phyloP scores from a whole-genome alignment of 2,113 vertebrate genomes.

The Rutilus rutilus region DNA sequence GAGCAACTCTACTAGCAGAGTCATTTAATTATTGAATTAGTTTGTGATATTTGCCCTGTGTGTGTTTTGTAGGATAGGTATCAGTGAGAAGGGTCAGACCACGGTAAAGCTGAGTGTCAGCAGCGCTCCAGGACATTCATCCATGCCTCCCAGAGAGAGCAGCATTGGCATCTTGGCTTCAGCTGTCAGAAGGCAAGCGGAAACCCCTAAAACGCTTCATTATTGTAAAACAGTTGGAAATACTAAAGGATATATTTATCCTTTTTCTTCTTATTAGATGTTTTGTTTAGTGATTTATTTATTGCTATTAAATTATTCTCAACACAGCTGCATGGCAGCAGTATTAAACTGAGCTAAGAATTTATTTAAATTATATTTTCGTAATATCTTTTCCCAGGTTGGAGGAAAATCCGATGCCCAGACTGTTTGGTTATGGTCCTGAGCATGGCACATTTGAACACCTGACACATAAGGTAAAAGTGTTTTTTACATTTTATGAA shows the following conservation, averaged over 20 bases:
- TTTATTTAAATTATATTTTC: background rate
- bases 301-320: background rate
- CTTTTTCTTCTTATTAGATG: background rate
- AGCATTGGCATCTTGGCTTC: constrained; percentile 91
- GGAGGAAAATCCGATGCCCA: constrained; percentile 87
- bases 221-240: background rate
- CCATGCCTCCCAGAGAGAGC: constrained; percentile 85
- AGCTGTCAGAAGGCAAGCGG: constrained; percentile 84
- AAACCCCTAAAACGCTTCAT: too few species aligned
- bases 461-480: constrained; percentile 84
- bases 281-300: background rate
- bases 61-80: constrained; percentile 74
- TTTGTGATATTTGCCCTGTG: background rate
- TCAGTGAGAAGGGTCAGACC: constrained; percentile 87
- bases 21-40: background rate
- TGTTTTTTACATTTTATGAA: background rate
- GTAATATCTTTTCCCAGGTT: constrained; percentile 74
- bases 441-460: constrained; percentile 82
- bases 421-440: constrained; percentile 83
- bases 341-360: background rate
- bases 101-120: constrained; percentile 84
- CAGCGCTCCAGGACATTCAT: constrained; percentile 84
- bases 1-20: background rate
- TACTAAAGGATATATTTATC: background rate
- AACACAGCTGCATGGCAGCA: background rate